Conservation (phyloP, 2,888 invertebrate species). For the Polydesmus complanatus region DNA sequence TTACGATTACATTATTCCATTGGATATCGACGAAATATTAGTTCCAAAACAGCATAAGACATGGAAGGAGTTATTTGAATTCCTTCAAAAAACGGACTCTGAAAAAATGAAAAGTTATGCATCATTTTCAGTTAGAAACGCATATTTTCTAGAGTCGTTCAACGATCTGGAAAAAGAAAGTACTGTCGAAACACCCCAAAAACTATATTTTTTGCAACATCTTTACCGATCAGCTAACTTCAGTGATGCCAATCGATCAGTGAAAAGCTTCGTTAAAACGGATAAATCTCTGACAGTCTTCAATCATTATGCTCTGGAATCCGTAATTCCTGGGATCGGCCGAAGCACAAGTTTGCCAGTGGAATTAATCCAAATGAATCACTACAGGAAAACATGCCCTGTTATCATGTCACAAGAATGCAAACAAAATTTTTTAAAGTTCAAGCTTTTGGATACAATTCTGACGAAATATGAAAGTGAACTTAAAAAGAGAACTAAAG, state of each 20-base stretch:
- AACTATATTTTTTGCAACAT: neutral
- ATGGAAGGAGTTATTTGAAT: constrained; percentile 33
- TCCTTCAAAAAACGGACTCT: constrained; percentile 30
- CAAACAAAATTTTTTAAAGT: constrained; percentile 17
- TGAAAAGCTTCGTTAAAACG: constrained; percentile 56
- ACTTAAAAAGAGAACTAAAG: constrained; percentile 17
- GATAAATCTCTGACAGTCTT: constrained; percentile 52
- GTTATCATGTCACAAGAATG: constrained; percentile 18
- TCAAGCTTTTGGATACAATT: constrained; percentile 16
- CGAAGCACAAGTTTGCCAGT: constrained; percentile 45
- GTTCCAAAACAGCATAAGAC: constrained; percentile 46
- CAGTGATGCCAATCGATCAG: constrained; percentile 49
- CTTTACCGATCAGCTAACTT: constrained; percentile 40
- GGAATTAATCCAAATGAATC: constrained; percentile 48
- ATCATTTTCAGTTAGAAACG: constrained; percentile 50
- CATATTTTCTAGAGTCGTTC: constrained; percentile 46
- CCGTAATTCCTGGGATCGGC: constrained; percentile 41
- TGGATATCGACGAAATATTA: constrained; percentile 60
- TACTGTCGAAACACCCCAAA: neutral
- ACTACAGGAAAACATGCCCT: constrained; percentile 43
- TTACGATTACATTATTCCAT: constrained; percentile 49
- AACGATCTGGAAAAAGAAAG: neutral
- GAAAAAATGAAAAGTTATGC: constrained; percentile 34
- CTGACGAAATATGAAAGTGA: constrained; percentile 15
- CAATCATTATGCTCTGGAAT: constrained; percentile 56